phyloP scores from a whole-genome alignment of 2,797 vertebrate species.

The Eulemur coronatus region DNA sequence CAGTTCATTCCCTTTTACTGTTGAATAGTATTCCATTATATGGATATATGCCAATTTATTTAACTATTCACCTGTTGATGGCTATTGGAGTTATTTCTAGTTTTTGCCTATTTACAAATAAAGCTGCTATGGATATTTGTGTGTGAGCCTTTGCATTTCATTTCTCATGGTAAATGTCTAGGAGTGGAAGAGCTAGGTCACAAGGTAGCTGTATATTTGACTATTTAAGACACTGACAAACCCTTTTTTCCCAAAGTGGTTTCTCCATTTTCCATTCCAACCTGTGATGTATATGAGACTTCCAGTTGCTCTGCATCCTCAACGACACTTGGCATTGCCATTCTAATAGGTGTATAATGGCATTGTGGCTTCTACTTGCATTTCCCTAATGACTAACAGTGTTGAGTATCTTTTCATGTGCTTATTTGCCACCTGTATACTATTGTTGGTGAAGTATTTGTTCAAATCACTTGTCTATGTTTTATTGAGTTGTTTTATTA shows the following conservation, averaged over 20 bases:
- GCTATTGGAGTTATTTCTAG: not conserved
- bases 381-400: not conserved
- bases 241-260: not conserved
- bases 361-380: not conserved
- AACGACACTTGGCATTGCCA: not conserved
- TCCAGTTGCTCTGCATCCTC: not conserved
- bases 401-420: not conserved
- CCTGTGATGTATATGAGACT: not conserved
- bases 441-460: not conserved
- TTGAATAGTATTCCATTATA: not conserved
- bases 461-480: not conserved
- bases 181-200: not conserved
- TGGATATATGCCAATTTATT: not conserved
- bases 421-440: not conserved
- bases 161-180: not conserved
- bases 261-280: not conserved
- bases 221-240: not conserved
- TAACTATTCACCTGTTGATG: not conserved
- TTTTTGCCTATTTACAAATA: not conserved
- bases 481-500: not conserved
- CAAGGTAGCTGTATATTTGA: not conserved
- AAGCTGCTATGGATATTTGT: not conserved
- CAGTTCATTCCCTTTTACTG: not conserved
- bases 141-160: not conserved
- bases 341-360: not conserved